These are phyloP conservation scores for Luperina nickerlii DNA, from an alignment of 2,888 invertebrate genomes.

Conservation along the genomic window DNA sequence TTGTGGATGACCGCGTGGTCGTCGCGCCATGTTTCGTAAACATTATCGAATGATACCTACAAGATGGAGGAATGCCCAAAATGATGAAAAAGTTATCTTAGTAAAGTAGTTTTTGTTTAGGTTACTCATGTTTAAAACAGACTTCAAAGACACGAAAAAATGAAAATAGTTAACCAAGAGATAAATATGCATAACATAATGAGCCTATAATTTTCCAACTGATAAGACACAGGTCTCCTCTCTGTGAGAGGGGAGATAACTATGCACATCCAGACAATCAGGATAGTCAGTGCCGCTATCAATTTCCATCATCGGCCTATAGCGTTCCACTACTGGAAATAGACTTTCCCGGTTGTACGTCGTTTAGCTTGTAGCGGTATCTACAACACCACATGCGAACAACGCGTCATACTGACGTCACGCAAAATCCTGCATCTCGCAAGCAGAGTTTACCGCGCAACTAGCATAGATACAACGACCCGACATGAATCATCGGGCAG, in stretches of 20 bases:
- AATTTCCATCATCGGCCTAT: not conserved
- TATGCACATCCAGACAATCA: not conserved
- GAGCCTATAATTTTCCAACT: not conserved
- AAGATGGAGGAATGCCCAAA: not conserved
- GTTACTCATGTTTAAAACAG: not conserved
- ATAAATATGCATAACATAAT: too few relatives aligned
- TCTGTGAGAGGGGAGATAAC: not conserved
- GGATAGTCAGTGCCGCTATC: not conserved
- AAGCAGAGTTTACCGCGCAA: too few relatives aligned
- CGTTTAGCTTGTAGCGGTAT: not conserved
- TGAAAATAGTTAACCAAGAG: not conserved
- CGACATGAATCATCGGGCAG: too few relatives aligned
- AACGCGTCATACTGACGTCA: too few relatives aligned
- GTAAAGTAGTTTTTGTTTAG: not conserved
- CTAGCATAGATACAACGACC: too few relatives aligned
- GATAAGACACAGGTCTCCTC: not conserved
- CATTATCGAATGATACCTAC: constrained; percentile 12
- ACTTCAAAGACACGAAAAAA: too few relatives aligned
- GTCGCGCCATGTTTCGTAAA: constrained; percentile 19
- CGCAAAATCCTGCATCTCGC: too few relatives aligned
- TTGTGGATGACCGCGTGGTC: not conserved
- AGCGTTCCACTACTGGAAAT: not conserved
- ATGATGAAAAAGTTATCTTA: not conserved
- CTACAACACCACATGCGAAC: too few relatives aligned
- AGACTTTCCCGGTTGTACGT: not conserved